Conservation (phyloP, 1,140 invertebrate genomes). For the Pseudomyrmex gracilis region DNA sequence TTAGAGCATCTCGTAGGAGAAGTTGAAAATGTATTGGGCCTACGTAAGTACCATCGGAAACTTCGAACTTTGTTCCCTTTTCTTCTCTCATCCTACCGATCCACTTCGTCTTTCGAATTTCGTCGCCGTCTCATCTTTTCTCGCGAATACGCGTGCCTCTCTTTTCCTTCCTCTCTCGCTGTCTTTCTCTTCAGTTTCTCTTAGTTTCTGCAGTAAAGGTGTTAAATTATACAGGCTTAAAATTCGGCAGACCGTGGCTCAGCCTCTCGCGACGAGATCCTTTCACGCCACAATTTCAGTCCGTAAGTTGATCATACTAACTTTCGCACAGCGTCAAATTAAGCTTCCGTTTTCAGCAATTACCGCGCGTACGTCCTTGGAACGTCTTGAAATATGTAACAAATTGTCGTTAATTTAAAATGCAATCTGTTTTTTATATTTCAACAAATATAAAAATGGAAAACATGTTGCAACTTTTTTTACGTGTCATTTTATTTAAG, state of each 20-base stretch:
- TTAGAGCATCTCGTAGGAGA: constrained; percentile 36
- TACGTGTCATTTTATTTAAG: background rate
- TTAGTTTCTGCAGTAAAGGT: constrained; percentile 76
- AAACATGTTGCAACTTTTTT: background rate
- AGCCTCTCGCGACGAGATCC: constrained; percentile 59
- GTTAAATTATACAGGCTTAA: constrained; percentile 84
- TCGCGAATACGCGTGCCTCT: constrained; percentile 21
- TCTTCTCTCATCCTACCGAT: constrained; percentile 35
- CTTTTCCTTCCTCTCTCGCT: constrained; percentile 1
- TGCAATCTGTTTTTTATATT: constrained; percentile 12
- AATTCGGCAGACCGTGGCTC: constrained; percentile 77
- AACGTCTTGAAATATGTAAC: constrained; percentile 16
- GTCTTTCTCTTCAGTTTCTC: constrained; percentile 67
- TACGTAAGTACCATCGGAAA: constrained; percentile 78
- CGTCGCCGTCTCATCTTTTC: constrained; percentile 26
- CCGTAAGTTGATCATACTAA: constrained; percentile 67
- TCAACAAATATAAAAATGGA: background rate
- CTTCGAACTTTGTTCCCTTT: constrained; percentile 76
- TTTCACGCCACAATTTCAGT: constrained; percentile 58
- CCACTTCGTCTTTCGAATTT: constrained; percentile 54
- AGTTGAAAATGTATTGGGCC: constrained; percentile 62
- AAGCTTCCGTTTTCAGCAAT: constrained; percentile 62
- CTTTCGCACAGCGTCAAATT: constrained; percentile 65
- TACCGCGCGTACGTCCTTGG: constrained; percentile 8
- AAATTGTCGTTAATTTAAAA: constrained; percentile 6